These are phyloP conservation scores for Penaeus japonicus DNA, from an alignment of 1,140 invertebrate species.

Conservation along the genomic window DNA sequence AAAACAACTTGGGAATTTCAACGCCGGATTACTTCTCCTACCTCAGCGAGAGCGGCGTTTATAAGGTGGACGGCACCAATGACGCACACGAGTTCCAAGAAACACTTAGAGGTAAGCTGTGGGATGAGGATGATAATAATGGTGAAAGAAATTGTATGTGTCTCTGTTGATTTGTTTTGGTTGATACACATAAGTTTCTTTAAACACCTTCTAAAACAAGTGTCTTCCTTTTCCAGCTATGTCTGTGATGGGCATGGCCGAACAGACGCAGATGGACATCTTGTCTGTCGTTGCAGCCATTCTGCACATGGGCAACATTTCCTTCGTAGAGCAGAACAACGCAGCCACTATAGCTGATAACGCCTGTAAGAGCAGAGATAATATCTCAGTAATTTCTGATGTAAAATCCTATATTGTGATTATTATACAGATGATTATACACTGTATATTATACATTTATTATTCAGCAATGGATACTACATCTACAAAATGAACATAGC, in stretches of 20 bases:
- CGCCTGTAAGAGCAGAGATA: constrained; percentile 67
- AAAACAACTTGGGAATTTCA: constrained; percentile 71
- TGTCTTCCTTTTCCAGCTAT: constrained; percentile 69
- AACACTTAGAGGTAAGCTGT: constrained; percentile 69
- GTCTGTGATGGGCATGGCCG: constrained; percentile 73
- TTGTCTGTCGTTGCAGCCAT: constrained; percentile 73
- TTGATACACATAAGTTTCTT: no score
- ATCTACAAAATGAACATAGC: no score
- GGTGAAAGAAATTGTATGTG: background rate
- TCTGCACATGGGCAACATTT: constrained; percentile 77
- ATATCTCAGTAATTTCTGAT: background rate
- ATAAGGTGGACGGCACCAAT: constrained; percentile 74
- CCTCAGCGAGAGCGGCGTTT: constrained; percentile 73
- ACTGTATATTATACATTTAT: no score
- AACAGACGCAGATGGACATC: constrained; percentile 70
- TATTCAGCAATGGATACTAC: no score
- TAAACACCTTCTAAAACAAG: no score
- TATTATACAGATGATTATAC: no score
- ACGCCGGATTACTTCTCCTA: constrained; percentile 74
- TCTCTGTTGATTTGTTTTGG: background rate
- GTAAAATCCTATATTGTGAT: background rate
- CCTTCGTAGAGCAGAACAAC: constrained; percentile 72
- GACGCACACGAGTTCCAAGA: constrained; percentile 77
- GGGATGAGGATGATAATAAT: background rate
- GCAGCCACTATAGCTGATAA: constrained; percentile 72